Evolutionary conservation across 1,140 invertebrate genomes (phyloP).

Genomic region (Ostrea edulis): DNA sequence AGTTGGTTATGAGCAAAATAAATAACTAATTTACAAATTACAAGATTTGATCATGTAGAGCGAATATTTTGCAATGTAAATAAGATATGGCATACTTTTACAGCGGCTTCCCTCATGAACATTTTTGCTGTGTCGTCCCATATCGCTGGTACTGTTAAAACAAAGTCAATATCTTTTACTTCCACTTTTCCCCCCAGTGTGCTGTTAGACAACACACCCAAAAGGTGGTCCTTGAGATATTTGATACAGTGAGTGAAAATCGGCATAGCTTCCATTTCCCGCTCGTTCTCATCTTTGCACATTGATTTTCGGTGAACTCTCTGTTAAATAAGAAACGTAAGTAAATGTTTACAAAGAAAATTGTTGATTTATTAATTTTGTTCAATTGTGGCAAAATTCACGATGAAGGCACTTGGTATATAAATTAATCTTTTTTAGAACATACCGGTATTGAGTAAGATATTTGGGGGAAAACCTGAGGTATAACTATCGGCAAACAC

Average conservation of each 20-base stretch:
- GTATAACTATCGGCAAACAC: too few species aligned
- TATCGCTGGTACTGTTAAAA: conserved; percentile 61
- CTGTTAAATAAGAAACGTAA: neutral
- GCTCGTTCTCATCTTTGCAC: conserved; percentile 36
- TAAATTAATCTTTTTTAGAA: too few species aligned
- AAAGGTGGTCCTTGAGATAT: conserved; percentile 48
- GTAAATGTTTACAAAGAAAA: too few species aligned
- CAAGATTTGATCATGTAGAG: too few species aligned
- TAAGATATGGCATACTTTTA: conserved; percentile 44
- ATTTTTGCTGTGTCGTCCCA: conserved; percentile 62
- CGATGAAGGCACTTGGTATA: too few species aligned
- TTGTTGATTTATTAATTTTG: too few species aligned
- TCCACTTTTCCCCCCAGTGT: neutral
- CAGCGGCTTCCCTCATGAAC: conserved; percentile 61
- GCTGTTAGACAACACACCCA: neutral
- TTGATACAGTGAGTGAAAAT: conserved; percentile 49
- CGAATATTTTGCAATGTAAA: too few species aligned
- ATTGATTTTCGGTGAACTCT: conserved; percentile 48
- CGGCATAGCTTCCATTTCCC: conserved; percentile 35
- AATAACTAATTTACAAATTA: too few species aligned
- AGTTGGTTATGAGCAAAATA: too few species aligned
- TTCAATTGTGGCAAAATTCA: too few species aligned
- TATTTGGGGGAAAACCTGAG: too few species aligned
- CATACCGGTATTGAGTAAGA: too few species aligned
- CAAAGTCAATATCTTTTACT: conserved; percentile 47